Percentiles rank a stretch among this genome's conserved stretches.
These are phyloP conservation scores for Spermophilus dauricus DNA, from an alignment of 2,113 vertebrate species.

Conservation along the genomic window DNA sequence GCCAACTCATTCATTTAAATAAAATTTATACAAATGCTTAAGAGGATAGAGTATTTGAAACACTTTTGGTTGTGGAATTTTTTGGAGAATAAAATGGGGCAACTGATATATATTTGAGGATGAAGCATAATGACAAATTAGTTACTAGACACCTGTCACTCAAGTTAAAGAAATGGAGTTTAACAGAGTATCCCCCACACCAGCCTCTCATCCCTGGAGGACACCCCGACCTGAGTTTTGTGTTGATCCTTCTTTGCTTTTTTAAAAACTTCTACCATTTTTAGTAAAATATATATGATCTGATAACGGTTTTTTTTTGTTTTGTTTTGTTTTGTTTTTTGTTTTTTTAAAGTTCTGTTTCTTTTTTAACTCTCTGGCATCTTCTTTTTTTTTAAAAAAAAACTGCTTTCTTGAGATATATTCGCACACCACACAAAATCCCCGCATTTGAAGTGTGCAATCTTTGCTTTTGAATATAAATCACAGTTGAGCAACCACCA, in stretches of 20 bases:
- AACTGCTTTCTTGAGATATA: not conserved
- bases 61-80: not conserved
- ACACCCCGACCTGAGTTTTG: not conserved
- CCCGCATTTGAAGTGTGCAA: not conserved
- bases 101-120: not conserved
- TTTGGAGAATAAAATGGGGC: not conserved
- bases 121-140: not conserved
- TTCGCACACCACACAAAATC: not conserved
- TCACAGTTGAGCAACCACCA: not conserved
- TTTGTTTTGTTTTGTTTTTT: too few relatives aligned
- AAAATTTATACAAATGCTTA: not conserved
- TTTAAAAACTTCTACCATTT: not conserved
- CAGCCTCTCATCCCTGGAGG: not conserved
- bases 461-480: not conserved
- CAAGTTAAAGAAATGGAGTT: not conserved
- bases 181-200: rapidly evolving
- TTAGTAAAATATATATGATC: not conserved
- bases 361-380: not conserved
- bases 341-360: not conserved
- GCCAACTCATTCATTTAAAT: not conserved
- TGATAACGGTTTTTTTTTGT: too few relatives aligned
- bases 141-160: not conserved
- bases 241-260: not conserved
- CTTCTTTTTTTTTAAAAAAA: not conserved
- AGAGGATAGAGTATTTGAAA: not conserved